Percentiles rank a stretch among this genome's conserved stretches.
Conservation (phyloP, 1,140 invertebrate genomes). For the Neotoxoptera formosana region DNA sequence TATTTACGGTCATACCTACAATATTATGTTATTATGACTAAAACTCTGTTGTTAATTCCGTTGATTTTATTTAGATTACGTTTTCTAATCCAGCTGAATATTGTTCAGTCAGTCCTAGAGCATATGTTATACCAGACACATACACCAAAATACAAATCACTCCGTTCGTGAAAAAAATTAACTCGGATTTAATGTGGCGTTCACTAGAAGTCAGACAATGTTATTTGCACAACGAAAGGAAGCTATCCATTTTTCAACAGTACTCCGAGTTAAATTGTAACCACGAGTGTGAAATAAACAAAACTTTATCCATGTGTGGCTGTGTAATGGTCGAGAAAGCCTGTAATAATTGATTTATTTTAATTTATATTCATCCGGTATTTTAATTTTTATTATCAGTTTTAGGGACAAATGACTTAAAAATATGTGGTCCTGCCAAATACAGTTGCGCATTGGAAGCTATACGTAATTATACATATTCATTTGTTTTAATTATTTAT, state of each 20-base stretch:
- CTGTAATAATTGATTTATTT: background rate
- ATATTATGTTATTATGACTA: too few relatives aligned
- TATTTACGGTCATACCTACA: too few relatives aligned
- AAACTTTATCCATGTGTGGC: slow-evolving; percentile 6
- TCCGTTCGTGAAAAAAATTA: slow-evolving; percentile 22
- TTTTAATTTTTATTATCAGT: too few relatives aligned
- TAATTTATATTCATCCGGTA: background rate
- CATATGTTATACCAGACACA: background rate
- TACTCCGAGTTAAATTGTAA: slow-evolving; percentile 34
- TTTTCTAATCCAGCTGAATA: background rate
- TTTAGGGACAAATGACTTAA: too few relatives aligned
- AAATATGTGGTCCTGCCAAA: too few relatives aligned
- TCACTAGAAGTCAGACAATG: background rate
- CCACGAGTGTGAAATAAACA: background rate
- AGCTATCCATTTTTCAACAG: background rate
- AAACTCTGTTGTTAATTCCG: too few relatives aligned
- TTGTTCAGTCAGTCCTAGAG: background rate
- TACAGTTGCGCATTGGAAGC: too few relatives aligned
- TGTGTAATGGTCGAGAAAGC: background rate
- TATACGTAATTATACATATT: too few relatives aligned
- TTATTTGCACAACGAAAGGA: slow-evolving; percentile 26
- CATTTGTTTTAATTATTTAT: too few relatives aligned
- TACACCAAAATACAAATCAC: background rate
- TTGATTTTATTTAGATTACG: too few relatives aligned
- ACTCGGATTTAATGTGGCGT: background rate